Evolutionary conservation across 2,888 invertebrate genomes (phyloP).

Genomic region (Geotrupes spiniger): DNA sequence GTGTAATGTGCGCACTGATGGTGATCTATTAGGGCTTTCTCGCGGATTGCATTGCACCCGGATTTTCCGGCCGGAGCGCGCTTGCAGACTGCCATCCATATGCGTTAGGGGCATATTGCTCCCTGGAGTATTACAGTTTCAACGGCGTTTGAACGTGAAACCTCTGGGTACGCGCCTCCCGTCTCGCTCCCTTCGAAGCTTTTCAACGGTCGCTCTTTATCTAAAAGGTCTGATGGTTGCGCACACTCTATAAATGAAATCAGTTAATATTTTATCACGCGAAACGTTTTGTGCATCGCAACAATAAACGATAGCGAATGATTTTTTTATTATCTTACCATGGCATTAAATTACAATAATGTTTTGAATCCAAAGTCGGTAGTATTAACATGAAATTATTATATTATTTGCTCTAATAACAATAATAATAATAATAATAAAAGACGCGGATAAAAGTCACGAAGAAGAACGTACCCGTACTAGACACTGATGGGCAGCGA

Average conservation of each 20-base stretch:
- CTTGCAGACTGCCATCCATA: constrained; percentile 10
- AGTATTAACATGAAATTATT: too few relatives aligned
- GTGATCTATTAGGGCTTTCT: neutral
- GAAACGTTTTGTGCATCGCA: constrained; percentile 2
- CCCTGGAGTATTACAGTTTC: constrained; percentile 16
- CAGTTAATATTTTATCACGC: constrained; percentile 22
- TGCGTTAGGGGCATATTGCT: constrained; percentile 11
- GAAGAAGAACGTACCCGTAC: too few relatives aligned
- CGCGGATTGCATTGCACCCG: constrained; percentile 10
- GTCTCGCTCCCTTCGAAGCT: constrained; percentile 9
- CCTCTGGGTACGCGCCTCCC: constrained; percentile 4
- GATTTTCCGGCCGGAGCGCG: constrained; percentile 13
- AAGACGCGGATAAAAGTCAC: too few relatives aligned
- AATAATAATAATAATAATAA: too few relatives aligned
- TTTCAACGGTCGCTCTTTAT: neutral
- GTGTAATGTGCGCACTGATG: neutral
- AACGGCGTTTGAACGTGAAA: constrained; percentile 14
- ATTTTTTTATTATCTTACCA: too few relatives aligned
- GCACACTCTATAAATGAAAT: constrained; percentile 22
- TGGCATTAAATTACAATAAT: too few relatives aligned
- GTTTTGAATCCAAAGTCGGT: too few relatives aligned
- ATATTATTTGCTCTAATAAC: too few relatives aligned
- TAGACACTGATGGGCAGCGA: too few relatives aligned
- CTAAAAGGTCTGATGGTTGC: constrained; percentile 14
- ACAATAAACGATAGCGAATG: too few relatives aligned